Base-by-base conservation (phyloP, 2,113 vertebrate genomes). In the Sminthopsis crassicaudata region DNA sequence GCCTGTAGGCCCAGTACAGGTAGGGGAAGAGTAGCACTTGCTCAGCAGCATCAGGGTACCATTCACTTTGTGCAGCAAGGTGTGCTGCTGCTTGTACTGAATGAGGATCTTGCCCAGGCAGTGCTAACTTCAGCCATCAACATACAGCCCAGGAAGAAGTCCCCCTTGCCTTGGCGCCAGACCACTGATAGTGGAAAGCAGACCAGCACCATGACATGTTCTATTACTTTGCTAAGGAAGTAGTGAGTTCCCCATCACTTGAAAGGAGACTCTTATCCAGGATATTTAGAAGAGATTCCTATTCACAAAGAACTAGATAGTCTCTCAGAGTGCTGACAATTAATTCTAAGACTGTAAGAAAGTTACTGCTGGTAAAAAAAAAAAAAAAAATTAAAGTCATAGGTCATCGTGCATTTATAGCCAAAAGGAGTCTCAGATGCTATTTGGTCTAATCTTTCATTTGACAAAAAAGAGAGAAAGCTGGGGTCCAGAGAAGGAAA, bases 1-100 rank as follows among this genome's bases (percentile, higher is more conserved):
- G 99, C 98, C 99, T 98, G 36, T 99, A 99, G 97, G 98, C 98
- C 98, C 98, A 99, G 98, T 99, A 99, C 98, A 99, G 98, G 98
- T 99, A 99, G 0, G 99, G 99, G 98, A 99, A 99, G 94, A 99
- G 99, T 96, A 99, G 95, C 67, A 99, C 98, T 55, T 99, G 95
- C 98, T 98, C 94, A 99, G 94, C 97, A 99, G 97, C 99, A 99
- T 98, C 94, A 99, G 88, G 57, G 98, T 97, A 4, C 99, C 99
- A 88, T 99, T 99, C 46, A 99, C 98, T 97, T 99, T 99, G 98
- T 99, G 99, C 91, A 99, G 98, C 92, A 99, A 97, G 0, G 98
- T 99, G 97, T 99, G 98, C 96, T 99, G 99, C 97, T 98, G 98
- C 97, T 99, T 98, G 94, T 98, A 99, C 99, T 99, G 98, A 4